Conservation (phyloP, 2,113 vertebrate genomes). For the Potamarius usumacintae region DNA sequence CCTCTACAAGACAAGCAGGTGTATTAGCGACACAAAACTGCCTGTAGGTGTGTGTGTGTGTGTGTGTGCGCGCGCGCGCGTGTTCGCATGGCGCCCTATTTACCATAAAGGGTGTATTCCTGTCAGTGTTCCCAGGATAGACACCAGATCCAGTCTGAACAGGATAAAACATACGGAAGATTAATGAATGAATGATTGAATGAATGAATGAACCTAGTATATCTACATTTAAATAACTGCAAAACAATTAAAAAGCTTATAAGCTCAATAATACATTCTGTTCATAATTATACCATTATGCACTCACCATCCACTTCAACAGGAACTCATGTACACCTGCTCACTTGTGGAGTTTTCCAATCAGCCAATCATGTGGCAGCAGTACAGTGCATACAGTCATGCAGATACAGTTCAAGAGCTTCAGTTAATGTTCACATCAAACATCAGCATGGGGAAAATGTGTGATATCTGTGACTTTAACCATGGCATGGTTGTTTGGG, state of each 20-base stretch:
- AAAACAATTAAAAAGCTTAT: not conserved
- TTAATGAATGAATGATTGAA: not conserved
- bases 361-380: no score
- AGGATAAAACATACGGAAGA: not conserved
- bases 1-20: not conserved
- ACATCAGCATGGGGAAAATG: no score
- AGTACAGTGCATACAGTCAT: no score
- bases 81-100: not conserved
- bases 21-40: no score
- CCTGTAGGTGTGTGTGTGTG: not conserved
- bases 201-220: not conserved
- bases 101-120: not conserved
- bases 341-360: no score
- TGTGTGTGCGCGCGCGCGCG: no score
- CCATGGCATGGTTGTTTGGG: no score
- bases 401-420: no score
- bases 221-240: not conserved
- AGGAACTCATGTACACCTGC: no score
- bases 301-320: no score
- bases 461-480: no score
- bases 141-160: not conserved
- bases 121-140: not conserved
- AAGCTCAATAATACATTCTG: not conserved
- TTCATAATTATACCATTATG: not conserved
- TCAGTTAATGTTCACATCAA: no score